phyloP scores from a whole-genome alignment of 2,888 invertebrate species.

The Sminthurinus aureus region DNA sequence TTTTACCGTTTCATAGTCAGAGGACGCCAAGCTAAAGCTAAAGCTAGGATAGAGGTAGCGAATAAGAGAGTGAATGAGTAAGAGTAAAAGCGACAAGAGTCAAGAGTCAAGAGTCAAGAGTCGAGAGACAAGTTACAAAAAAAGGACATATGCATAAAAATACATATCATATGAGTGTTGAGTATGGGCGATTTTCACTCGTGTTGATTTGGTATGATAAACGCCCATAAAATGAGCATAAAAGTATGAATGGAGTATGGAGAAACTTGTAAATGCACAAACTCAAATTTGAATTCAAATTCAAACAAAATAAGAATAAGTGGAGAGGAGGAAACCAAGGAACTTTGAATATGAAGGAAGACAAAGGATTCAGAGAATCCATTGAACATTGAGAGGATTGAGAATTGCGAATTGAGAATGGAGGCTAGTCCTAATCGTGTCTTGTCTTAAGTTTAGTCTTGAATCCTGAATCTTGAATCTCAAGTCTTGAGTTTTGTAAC shows the following conservation, averaged over 20 bases:
- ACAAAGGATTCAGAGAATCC: not conserved
- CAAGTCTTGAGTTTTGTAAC: not conserved
- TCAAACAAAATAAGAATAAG: not conserved
- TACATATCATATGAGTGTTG: not conserved
- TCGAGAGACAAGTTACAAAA: not conserved
- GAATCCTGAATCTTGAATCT: not conserved
- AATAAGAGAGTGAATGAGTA: not conserved
- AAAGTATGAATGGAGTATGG: conserved; percentile 12
- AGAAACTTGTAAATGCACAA: not conserved
- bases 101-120: not conserved
- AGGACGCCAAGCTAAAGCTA: too few relatives aligned
- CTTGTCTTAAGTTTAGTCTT: not conserved
- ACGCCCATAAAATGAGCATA: conserved; percentile 32
- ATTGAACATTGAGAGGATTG: too few relatives aligned
- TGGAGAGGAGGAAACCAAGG: not conserved
- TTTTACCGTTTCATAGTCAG: too few relatives aligned
- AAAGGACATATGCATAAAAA: too few relatives aligned
- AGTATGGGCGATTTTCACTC: conserved; percentile 3
- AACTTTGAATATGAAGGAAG: not conserved
- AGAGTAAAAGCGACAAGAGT: too few relatives aligned
- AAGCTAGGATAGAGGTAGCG: not conserved
- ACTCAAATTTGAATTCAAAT: not conserved
- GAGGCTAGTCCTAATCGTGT: conserved; percentile 3
- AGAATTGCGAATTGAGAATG: not conserved
- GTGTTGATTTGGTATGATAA: conserved; percentile 31